phyloP scores from a whole-genome alignment of 2,113 vertebrate genomes.

The Arizona elegans region DNA sequence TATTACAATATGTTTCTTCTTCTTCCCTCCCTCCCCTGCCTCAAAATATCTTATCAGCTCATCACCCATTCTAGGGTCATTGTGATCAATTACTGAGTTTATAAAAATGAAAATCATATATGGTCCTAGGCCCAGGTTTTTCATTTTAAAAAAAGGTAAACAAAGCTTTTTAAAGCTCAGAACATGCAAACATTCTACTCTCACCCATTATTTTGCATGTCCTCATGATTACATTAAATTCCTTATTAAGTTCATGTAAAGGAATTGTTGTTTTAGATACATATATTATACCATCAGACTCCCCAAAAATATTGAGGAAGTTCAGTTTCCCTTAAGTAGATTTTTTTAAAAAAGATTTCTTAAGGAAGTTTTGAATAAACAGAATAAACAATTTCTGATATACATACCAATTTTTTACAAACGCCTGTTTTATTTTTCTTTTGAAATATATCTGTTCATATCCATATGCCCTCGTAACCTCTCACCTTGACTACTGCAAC shows the following conservation, averaged over 20 bases:
- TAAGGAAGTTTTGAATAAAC: neutral
- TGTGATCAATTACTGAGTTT: neutral
- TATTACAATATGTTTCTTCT: neutral
- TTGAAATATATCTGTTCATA: neutral
- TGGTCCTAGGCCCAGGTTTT: neutral
- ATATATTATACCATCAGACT: neutral
- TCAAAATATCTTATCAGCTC: neutral
- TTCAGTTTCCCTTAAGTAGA: neutral
- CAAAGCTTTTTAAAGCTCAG: neutral
- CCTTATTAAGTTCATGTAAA: neutral
- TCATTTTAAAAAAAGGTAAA: conserved; percentile 26
- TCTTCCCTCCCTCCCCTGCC: neutral
- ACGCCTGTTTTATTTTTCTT: neutral
- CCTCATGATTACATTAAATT: neutral
- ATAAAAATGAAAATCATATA: neutral
- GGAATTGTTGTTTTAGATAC: neutral
- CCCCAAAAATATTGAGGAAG: neutral
- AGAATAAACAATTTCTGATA: neutral
- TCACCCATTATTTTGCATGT: neutral
- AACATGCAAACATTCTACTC: neutral
- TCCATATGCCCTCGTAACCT: too few relatives aligned
- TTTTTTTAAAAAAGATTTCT: neutral
- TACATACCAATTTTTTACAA: neutral
- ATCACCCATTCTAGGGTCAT: neutral
- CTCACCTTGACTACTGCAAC: too few relatives aligned